Conservation (phyloP, 2,113 vertebrate genomes). For the Natator depressus region DNA sequence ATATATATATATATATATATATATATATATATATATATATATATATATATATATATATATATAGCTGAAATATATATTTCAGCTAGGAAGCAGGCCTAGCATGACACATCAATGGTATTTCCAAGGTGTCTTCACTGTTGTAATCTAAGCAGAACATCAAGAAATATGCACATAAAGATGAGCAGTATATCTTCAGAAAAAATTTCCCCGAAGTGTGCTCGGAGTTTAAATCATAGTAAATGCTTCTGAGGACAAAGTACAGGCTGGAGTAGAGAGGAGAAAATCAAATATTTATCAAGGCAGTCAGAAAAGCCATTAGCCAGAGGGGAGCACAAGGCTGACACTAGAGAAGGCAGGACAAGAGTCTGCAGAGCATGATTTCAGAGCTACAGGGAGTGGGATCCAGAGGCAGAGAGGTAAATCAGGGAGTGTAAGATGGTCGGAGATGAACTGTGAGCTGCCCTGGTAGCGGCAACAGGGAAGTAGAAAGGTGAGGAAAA, state of each 20-base stretch:
- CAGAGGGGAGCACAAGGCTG: background rate
- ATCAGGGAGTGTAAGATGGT: background rate
- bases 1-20: too few species aligned
- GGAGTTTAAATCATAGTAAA: background rate
- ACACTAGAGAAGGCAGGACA: background rate
- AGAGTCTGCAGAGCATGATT: background rate
- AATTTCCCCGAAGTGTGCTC: background rate
- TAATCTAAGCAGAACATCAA: background rate
- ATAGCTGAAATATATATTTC: too few species aligned
- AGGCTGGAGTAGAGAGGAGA: background rate
- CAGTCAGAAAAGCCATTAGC: background rate
- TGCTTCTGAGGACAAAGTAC: background rate
- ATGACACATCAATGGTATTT: background rate
- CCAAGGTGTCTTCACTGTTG: background rate
- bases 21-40: too few species aligned
- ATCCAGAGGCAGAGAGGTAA: background rate
- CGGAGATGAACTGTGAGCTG: background rate
- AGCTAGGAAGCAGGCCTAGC: background rate
- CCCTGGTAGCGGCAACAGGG: background rate
- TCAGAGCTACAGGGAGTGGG: background rate
- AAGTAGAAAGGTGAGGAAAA: background rate
- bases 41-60: too few species aligned
- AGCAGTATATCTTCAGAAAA: background rate
- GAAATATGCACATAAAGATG: background rate
- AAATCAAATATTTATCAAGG: background rate